Base-by-base conservation (phyloP, 2,113 vertebrate species). In the Choloepus hoffmanni region DNA sequence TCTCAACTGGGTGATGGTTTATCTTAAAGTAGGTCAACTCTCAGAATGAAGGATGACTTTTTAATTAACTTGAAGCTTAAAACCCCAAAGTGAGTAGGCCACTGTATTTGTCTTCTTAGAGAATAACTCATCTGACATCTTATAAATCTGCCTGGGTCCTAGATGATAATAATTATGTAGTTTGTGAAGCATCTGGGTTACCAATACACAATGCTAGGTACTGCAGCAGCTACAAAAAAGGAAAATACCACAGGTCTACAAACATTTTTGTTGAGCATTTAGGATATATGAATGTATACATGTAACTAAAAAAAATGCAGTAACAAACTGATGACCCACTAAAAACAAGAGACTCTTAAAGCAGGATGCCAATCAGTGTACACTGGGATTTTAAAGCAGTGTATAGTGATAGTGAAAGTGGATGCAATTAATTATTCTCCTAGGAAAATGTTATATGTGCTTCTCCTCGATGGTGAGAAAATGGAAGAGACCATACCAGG, bases 11-110 rank as follows among this genome's bases (percentile, higher is more conserved):
- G n/a, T 88, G 82, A 96, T 73, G 84, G 76, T 94, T 95, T 78
- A 92, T 94, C 91, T 95, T 93, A 40, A 97, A 96, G 60, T 93
- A 97, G 96, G 94, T 96, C 96, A 96, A 18, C 43, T 95, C 81
- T 60, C 92, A 97, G 81, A 93, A 94, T 89, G 73, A 96, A 95
- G 14, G n/a, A 70, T 55, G 24, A 65, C 53, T 90, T 21, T 92
- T 92, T 92, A 97, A 97, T 93, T 94, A 96, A 88, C 85, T 88
- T 90, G 85, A 81, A 92, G 73, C 50, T 93, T 85, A 15, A 90
- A 96, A 88, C 43, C 65, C 78, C 72, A 94, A 94, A 92, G 70
- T 67, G 72, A 72, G 15, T 90, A 90, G 93, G 77, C 7, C 53
- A 90, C 53, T 45, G 45, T 77, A 30, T 73, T 95, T 70, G 43